These are phyloP conservation scores for Cryptomyrus ogoouensis DNA, from an alignment of 2,113 vertebrate genomes.

Conservation along the genomic window DNA sequence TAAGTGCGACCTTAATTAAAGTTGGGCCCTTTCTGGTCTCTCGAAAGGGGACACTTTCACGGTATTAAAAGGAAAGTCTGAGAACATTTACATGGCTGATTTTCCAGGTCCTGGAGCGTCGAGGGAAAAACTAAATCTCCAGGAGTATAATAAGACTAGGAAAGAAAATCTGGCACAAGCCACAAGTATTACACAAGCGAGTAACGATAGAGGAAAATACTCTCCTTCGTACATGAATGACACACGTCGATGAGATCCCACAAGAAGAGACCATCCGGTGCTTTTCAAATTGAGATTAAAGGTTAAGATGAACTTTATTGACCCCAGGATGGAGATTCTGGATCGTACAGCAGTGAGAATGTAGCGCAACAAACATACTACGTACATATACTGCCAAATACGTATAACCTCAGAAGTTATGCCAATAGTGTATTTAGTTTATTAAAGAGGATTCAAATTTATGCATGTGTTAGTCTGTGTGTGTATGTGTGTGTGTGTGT, in stretches of 20 bases:
- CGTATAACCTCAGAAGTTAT: slow-evolving; percentile 3
- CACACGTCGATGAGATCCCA: slow-evolving; percentile 29
- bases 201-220: too few relatives aligned
- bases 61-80: neutral
- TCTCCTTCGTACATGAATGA: neutral
- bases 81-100: neutral
- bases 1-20: neutral
- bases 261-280: slow-evolving; percentile 45
- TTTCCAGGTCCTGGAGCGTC: neutral
- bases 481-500: neutral
- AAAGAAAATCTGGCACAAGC: neutral
- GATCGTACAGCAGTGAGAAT: slow-evolving; percentile 40
- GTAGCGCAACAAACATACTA: neutral
- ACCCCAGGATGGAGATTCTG: neutral
- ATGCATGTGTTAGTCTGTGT: neutral
- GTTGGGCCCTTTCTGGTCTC: neutral
- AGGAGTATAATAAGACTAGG: neutral
- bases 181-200: too few relatives aligned
- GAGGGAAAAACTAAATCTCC: neutral
- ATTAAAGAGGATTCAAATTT: slow-evolving; percentile 34
- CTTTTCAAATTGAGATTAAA: slow-evolving; percentile 24
- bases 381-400: neutral
- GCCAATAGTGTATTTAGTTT: slow-evolving; percentile 50
- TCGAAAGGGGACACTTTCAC: neutral
- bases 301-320: too few relatives aligned